Evolutionary conservation across 2,113 vertebrate genomes (phyloP).

Genomic region (Aptenodytes patagonicus): DNA sequence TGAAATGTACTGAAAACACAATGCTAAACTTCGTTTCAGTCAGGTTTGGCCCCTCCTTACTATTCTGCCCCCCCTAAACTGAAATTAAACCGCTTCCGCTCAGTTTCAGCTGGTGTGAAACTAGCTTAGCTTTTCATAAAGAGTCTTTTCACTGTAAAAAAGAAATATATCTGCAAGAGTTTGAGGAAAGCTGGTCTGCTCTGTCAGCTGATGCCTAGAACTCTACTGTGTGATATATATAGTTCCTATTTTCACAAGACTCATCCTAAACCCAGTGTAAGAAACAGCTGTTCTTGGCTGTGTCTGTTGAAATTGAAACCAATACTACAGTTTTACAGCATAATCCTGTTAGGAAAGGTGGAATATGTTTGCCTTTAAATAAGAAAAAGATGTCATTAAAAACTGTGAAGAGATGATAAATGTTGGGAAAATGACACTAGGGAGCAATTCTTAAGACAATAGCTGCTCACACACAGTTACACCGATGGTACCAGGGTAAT

Average conservation of each 20-base stretch:
- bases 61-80: not conserved
- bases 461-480: not conserved
- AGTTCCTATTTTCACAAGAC: not conserved
- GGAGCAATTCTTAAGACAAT: not conserved
- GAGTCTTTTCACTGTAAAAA: not conserved
- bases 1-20: not conserved
- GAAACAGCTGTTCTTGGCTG: not conserved
- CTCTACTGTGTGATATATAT: not conserved
- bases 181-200: not conserved
- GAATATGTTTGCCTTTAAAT: not conserved
- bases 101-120: not conserved
- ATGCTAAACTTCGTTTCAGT: not conserved
- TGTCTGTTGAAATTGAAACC: not conserved
- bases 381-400: not conserved
- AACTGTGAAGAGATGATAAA: not conserved
- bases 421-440: not conserved
- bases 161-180: not conserved
- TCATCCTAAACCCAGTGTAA: not conserved
- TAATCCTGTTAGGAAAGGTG: not conserved
- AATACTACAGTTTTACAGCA: not conserved
- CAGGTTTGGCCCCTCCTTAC: not conserved
- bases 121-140: not conserved
- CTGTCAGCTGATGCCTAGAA: not conserved
- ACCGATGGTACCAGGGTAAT: not conserved
- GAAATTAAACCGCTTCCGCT: not conserved